Conservation (phyloP, 2,888 invertebrate genomes). For the Busseola fusca region DNA sequence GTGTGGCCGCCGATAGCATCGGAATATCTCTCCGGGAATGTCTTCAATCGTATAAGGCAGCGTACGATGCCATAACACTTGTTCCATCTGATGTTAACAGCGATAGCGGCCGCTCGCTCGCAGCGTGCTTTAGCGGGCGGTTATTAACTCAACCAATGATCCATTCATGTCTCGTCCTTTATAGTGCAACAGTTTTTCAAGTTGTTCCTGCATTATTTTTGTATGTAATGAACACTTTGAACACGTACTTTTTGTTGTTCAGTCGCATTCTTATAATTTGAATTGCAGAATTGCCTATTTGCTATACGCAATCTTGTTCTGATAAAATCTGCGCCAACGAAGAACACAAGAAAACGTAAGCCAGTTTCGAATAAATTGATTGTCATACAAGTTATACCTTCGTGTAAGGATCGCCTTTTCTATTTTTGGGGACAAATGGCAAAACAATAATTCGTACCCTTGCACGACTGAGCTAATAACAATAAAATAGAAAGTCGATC, state of each 20-base stretch:
- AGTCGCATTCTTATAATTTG: conserved; percentile 51
- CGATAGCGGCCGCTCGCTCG: conserved; percentile 75
- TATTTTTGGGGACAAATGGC: conserved; percentile 85
- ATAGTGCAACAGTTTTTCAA: conserved; percentile 53
- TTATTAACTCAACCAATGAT: conserved; percentile 77
- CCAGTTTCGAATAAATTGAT: conserved; percentile 62
- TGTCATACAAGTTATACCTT: conserved; percentile 75
- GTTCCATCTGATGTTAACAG: conserved; percentile 79
- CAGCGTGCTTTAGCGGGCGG: conserved; percentile 72
- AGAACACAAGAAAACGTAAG: conserved; percentile 34
- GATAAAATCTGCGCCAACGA: conserved; percentile 51
- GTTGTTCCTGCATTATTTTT: conserved; percentile 47
- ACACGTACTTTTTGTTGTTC: conserved; percentile 49
- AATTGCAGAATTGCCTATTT: conserved; percentile 55
- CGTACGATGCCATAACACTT: conserved; percentile 84
- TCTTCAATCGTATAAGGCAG: conserved; percentile 82
- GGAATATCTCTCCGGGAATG: conserved; percentile 76
- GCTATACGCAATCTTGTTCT: conserved; percentile 52
- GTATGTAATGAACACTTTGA: conserved; percentile 41
- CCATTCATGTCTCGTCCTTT: conserved; percentile 66
- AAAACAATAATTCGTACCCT: conserved; percentile 89
- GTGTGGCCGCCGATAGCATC: conserved; percentile 85
- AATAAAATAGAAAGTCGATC: conserved; percentile 89
- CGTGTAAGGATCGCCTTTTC: conserved; percentile 68
- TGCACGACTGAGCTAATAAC: conserved; percentile 86